phyloP scores from a whole-genome alignment of 2,888 invertebrate species.

The Epinotia bilunana region DNA sequence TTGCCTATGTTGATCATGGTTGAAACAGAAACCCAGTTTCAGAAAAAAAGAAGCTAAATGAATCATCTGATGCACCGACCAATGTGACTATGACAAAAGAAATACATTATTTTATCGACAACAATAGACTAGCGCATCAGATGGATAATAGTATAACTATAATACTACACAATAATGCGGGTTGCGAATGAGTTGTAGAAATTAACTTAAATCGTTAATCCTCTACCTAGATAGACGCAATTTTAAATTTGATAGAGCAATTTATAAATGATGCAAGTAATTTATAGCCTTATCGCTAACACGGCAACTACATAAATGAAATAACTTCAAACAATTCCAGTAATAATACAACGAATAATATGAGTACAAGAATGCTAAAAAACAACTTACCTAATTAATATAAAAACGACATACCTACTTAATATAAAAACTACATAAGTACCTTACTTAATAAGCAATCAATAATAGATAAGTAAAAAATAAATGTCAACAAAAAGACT shows the following conservation, averaged over 20 bases:
- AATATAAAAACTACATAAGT: too few species aligned
- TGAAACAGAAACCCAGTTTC: background rate
- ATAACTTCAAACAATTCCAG: constrained; percentile 25
- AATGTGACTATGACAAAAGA: background rate
- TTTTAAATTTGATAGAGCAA: constrained; percentile 1
- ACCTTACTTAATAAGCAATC: too few species aligned
- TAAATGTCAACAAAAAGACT: constrained; percentile 8
- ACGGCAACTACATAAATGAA: constrained; percentile 1
- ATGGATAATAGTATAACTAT: too few species aligned
- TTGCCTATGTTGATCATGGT: constrained; percentile 25
- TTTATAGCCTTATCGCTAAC: constrained; percentile 2
- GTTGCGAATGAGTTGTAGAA: background rate
- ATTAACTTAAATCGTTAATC: background rate
- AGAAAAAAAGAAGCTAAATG: background rate
- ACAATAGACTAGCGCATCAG: background rate
- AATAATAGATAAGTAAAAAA: constrained; percentile 14
- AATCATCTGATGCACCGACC: background rate
- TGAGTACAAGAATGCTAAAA: constrained; percentile 34
- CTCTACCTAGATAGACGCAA: constrained; percentile 17
- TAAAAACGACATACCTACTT: too few species aligned
- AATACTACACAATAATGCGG: background rate
- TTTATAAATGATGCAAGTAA: constrained; percentile 17
- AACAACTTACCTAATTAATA: background rate
- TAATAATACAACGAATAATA: constrained; percentile 41
- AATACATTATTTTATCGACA: background rate